Base-by-base conservation (phyloP, 2,113 vertebrate genomes). In the Pongo abelii region DNA sequence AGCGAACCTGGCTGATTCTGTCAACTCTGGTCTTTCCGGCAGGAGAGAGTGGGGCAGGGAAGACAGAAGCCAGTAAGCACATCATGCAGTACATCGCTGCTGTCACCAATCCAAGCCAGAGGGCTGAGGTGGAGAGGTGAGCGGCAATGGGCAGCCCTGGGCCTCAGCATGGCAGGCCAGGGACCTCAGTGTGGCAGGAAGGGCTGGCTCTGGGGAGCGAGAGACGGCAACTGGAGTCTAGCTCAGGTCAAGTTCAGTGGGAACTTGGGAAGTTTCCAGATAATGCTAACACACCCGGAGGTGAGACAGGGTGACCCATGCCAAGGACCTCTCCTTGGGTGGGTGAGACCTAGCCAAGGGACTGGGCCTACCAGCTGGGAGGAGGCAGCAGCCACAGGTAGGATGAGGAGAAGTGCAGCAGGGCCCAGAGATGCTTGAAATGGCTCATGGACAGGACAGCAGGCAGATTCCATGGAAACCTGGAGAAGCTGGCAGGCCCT, bases 11-110 rank as follows among this genome's bases (percentile, higher is more conserved):
- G 13, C 22, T 48, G 48, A 25, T 30, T 18, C n/a, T 35, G 0
- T 22, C 32, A 25, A 38, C 38, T 55, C 74, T 79, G 6, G 0
- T 89, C 38, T 69, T n/a, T 17, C 50, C 0, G 38, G 59, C 91
- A 98, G 99, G 99, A 16, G 99, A 99, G 98, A 99, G 99, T 1
- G 99, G 99, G 0, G 99, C 99, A 0, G 99, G 99, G 61, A 99
- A 99, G 98, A 99, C 99, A 0, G 99, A 99, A 95, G 99, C 99
- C 46, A 99, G 99, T 97, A 99, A 99, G 97, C 99, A 99, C 96
- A 99, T 99, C 98, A 99, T 99, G 99, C 99, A 99, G 92, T 99
- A 99, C 92, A 99, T 99, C 0, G 99, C 99, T 0, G 99, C 99
- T 3, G 99, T 99, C 98, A 99, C 99, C 10, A 99, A 99, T 98